Evolutionary conservation across 2,888 invertebrate species (phyloP).

Genomic region (Tetheella fluctuosa): DNA sequence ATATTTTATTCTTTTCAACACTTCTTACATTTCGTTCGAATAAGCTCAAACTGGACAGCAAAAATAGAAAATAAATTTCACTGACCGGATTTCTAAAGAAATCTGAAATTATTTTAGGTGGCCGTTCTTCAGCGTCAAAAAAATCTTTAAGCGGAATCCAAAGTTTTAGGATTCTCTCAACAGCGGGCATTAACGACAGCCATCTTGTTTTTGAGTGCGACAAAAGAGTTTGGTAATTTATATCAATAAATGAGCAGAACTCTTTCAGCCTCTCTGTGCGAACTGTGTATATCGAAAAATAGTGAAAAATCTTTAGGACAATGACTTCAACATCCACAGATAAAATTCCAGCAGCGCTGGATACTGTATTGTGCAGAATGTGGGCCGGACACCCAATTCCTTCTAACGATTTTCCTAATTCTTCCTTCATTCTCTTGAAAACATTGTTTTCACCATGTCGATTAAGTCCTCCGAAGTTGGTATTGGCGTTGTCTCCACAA

Average conservation of each 20-base stretch:
- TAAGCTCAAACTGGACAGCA: too few species aligned
- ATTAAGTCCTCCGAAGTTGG: conserved; percentile 16
- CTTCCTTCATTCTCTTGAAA: conserved; percentile 18
- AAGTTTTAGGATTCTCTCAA: conserved; percentile 18
- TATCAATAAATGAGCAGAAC: conserved; percentile 11
- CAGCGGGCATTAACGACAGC: conserved; percentile 17
- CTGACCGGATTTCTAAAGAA: too few species aligned
- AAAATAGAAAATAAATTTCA: too few species aligned
- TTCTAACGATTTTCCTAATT: conserved; percentile 10
- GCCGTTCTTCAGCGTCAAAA: too few species aligned
- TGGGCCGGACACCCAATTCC: conserved; percentile 19
- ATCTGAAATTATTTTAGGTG: too few species aligned
- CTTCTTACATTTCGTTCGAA: too few species aligned
- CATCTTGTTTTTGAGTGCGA: conserved; percentile 20
- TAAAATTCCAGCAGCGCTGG: conserved; percentile 16
- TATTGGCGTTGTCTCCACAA: conserved; percentile 16
- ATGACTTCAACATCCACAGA: conserved; percentile 19
- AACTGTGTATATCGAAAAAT: conserved; percentile 19
- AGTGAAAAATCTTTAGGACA: conserved; percentile 9
- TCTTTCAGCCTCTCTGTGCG: conserved; percentile 17
- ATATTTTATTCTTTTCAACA: too few species aligned
- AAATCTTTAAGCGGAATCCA: too few species aligned
- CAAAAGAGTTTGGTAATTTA: conserved; percentile 15
- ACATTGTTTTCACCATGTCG: conserved; percentile 18
- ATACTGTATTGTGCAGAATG: conserved; percentile 20